Base-by-base conservation (phyloP, 2,113 vertebrate species). In the Apeltes quadracus region DNA sequence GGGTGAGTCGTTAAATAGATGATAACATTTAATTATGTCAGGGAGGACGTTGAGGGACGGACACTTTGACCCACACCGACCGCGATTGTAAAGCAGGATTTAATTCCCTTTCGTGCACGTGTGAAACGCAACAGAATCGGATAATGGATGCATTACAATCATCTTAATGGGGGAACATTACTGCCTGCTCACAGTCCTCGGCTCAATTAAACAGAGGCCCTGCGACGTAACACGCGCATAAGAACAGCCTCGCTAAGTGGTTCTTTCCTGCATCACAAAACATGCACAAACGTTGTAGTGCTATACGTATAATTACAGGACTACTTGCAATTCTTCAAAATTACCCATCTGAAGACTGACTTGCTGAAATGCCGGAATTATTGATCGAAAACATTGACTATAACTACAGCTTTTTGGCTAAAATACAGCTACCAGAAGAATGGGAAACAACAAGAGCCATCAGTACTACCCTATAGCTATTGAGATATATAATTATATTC, bases 111-210 rank as follows among this genome's bases (percentile, higher is more conserved):
- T 50, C 23, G 61, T 61, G 55, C 2, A 32, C 46, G 41, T 44
- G 10, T 44, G 78, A 73, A 56, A 16, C 25, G 41, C 18, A 39
- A 61, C 36, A 53, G 25, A 62, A 66, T 68, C 54, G 53, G 32
- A 63, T 53, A 67, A 76, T 43, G 53, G 54, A 46, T 50, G 34
- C 67, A 51, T 27, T 22, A 55, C 27, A 64, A 50, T 75, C 51
- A 68, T 61, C 58, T 69, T 61, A 69, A 76, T 61, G 54, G 44
- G 12, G 55, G 61, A 56, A 72, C 11, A n/a, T 61, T 51, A 72
- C 39, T 69, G 39, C 32, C 11, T 14, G 27, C 38, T 36, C 22
- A 10, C n/a, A 51, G 54, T 27, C n/a, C 16, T 62, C 20, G 3
- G 14, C 61, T 65, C 36, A 53, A 41, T 77, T 39, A 25, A 77